Conservation (phyloP, 2,888 invertebrate genomes). For the Pomacea canaliculata region DNA sequence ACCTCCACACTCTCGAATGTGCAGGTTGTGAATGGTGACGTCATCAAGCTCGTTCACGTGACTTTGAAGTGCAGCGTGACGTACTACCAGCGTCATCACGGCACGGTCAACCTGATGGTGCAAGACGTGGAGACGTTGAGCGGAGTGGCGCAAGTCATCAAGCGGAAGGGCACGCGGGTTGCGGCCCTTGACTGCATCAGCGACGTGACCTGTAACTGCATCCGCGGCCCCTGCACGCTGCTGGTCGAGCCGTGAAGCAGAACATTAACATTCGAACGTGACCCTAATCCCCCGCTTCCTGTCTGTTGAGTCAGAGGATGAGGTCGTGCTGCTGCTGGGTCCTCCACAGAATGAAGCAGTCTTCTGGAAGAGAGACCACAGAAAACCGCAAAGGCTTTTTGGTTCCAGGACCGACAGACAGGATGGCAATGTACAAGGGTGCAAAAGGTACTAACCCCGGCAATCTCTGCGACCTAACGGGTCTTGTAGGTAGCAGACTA, state of each 20-base stretch:
- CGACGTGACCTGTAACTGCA: constrained; percentile 38
- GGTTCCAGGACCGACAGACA: too few relatives aligned
- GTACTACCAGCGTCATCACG: constrained; percentile 40
- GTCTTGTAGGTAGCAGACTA: too few relatives aligned
- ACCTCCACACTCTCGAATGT: neutral
- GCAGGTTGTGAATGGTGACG: constrained; percentile 24
- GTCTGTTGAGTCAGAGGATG: too few relatives aligned
- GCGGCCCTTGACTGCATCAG: constrained; percentile 39
- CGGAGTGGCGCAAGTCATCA: constrained; percentile 47
- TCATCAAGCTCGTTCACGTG: constrained; percentile 43
- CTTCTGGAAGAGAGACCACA: too few relatives aligned
- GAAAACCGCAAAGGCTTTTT: too few relatives aligned
- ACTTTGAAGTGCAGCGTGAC: constrained; percentile 46
- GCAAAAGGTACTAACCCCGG: too few relatives aligned
- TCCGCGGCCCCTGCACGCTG: constrained; percentile 42
- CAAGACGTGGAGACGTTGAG: constrained; percentile 43
- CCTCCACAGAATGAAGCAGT: too few relatives aligned
- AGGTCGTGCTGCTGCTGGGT: too few relatives aligned
- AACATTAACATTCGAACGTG: neutral
- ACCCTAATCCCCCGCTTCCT: too few relatives aligned
- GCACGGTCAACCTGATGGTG: constrained; percentile 39
- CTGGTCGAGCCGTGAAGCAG: constrained; percentile 37
- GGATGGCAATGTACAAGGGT: too few relatives aligned
- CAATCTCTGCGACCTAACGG: too few relatives aligned
- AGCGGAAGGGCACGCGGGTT: constrained; percentile 38